Conservation (phyloP, 2,888 invertebrate genomes). For the Bombylius discolor region DNA sequence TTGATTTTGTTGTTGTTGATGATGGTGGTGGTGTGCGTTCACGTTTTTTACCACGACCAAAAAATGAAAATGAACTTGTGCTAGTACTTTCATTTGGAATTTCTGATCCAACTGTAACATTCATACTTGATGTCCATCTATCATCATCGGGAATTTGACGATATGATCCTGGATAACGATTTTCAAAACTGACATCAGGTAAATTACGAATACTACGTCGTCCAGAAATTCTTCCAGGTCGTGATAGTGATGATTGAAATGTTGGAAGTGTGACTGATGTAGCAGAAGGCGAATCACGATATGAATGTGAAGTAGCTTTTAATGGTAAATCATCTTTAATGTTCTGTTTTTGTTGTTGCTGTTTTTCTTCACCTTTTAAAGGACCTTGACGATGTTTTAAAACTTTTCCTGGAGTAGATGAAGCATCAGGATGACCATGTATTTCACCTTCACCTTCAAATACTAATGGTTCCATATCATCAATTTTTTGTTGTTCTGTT, state of each 20-base stretch:
- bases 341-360: neutral
- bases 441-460: constrained; percentile 3
- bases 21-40: constrained; percentile 25
- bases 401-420: constrained; percentile 28
- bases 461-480: constrained; percentile 7
- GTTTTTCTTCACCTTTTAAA: neutral
- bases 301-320: neutral
- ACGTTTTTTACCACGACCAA: constrained; percentile 30
- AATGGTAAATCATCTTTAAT: neutral
- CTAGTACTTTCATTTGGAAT: constrained; percentile 22
- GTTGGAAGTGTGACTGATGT: neutral
- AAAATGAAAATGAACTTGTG: constrained; percentile 24
- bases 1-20: neutral
- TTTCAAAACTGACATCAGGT: constrained; percentile 22
- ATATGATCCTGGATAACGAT: constrained; percentile 24
- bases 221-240: constrained; percentile 24
- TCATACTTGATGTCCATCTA: constrained; percentile 30
- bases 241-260: neutral
- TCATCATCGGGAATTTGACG: constrained; percentile 28
- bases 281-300: neutral
- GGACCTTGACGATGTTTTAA: neutral
- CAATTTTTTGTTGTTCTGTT: neutral
- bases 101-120: constrained; percentile 34
- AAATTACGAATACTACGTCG: constrained; percentile 28
- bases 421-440: constrained; percentile 20